These are phyloP conservation scores for Strix uralensis DNA, from an alignment of 2,113 vertebrate genomes.

Conservation along the genomic window DNA sequence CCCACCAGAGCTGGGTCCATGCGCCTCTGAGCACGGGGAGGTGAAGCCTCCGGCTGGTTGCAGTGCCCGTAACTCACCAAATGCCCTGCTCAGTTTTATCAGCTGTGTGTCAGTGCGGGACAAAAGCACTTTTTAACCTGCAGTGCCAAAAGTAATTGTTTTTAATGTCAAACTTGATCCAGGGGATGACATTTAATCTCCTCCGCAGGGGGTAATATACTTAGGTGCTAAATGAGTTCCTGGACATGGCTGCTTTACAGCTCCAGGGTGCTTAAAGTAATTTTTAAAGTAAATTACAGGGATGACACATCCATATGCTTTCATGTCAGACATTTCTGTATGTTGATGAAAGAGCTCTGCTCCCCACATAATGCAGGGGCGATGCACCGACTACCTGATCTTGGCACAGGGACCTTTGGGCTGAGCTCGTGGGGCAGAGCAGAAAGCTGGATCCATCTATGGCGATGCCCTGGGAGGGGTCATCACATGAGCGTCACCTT, in stretches of 20 bases:
- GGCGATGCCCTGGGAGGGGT: background rate
- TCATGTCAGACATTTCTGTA: background rate
- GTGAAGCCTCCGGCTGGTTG: fast-evolving
- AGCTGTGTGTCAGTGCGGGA: background rate
- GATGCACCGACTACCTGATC: background rate
- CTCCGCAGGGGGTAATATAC: background rate
- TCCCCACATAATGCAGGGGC: fast-evolving
- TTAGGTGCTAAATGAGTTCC: background rate
- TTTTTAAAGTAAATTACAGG: background rate
- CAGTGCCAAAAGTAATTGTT: background rate
- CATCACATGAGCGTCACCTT: background rate
- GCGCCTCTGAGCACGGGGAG: background rate
- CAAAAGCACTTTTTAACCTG: background rate
- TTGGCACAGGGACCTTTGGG: background rate
- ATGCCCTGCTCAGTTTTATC: background rate
- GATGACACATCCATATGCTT: background rate
- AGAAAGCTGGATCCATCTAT: background rate
- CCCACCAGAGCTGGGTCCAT: background rate
- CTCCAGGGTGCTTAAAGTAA: background rate
- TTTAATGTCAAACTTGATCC: background rate
- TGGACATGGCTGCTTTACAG: background rate
- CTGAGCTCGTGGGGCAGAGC: background rate
- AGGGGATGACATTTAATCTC: background rate
- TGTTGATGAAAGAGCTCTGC: background rate
- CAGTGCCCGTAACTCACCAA: background rate